Base-by-base conservation (phyloP, 2,113 vertebrate genomes). In the Pseudonaja textilis region DNA sequence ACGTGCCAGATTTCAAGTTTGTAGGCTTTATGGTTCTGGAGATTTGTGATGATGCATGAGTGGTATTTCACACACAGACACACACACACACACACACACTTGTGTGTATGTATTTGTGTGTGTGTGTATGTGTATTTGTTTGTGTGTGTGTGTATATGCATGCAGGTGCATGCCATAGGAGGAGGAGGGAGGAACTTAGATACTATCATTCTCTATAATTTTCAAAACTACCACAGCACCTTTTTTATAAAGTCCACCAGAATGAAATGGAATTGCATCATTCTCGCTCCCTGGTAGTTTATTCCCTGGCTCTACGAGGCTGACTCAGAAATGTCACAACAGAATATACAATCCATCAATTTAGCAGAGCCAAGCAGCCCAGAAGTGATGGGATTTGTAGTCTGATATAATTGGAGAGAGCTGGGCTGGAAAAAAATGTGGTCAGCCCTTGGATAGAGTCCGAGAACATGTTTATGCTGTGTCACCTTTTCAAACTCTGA, bases 141-240 rank as follows among this genome's bases (percentile, higher is more conserved):
- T 47, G 2, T 26, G 26, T 1, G 59, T 1, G 59, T 0, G 11
- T 1, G 11, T 4, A 26, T 2, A 14, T 1, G 4, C 22, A 4
- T 64, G 61, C 61, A 64, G 10, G 4, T 81, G 5, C n/a, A 39
- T 74, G 16, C n/a, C 69, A 18, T 74, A 16, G n/a, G n/a, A 18
- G n/a, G 4, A 6, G 34, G 6, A 47, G 18, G 34, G 18, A 42
- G 18, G 34, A 81, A 39, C 74, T 39, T 81, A 1, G 74, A 81
- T 42, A 34, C 39, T 39, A 8, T 42, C 74, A 81, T 81, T 81
- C 39, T 39, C 74, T 20, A 7, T 42, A 81, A 81, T 81, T 81
- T 42, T 81, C 39, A 22, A 81, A 42, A 81, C 1, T 81, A 81
- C 2, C 2, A 42, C 34, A 81, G 74, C 34, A 39, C 34, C 9